Conservation (phyloP, 1,140 invertebrate species). For the Cylas formicarius region DNA sequence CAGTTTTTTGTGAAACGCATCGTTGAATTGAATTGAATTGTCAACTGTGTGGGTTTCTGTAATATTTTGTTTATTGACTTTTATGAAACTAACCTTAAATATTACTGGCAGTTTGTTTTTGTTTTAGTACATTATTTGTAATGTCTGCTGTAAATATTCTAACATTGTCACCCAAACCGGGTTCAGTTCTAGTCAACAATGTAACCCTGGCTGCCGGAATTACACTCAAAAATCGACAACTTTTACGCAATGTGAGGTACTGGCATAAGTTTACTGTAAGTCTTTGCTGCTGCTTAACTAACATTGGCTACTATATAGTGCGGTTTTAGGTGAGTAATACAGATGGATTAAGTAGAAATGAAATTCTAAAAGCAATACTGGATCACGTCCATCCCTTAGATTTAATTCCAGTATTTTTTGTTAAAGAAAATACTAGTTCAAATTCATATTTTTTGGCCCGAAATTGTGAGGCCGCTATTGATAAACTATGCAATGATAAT, state of each 20-base stretch:
- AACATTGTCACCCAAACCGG: too few species aligned
- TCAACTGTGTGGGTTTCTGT: too few species aligned
- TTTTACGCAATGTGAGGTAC: constrained; percentile 22
- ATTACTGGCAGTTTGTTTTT: too few species aligned
- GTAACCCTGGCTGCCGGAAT: constrained; percentile 22
- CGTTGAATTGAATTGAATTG: too few species aligned
- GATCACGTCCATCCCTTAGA: constrained; percentile 44
- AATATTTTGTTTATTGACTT: too few species aligned
- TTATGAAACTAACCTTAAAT: too few species aligned
- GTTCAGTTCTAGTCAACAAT: constrained; percentile 23
- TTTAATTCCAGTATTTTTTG: constrained; percentile 47
- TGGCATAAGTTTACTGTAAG: constrained; percentile 37
- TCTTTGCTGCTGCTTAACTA: constrained; percentile 8
- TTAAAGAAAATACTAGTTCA: constrained; percentile 36
- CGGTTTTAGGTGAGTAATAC: constrained; percentile 36
- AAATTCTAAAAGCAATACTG: constrained; percentile 44
- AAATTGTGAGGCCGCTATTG: constrained; percentile 46
- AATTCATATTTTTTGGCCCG: constrained; percentile 42
- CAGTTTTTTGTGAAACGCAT: too few species aligned
- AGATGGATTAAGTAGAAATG: constrained; percentile 39
- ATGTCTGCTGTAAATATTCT: too few species aligned
- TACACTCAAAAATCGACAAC: constrained; percentile 21
- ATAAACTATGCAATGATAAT: constrained; percentile 44
- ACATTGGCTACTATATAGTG: constrained; percentile 2
- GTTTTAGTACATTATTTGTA: too few species aligned